Evolutionary conservation across 1,140 invertebrate species (phyloP).

Genomic region (Caenorhabditis remanei): DNA sequence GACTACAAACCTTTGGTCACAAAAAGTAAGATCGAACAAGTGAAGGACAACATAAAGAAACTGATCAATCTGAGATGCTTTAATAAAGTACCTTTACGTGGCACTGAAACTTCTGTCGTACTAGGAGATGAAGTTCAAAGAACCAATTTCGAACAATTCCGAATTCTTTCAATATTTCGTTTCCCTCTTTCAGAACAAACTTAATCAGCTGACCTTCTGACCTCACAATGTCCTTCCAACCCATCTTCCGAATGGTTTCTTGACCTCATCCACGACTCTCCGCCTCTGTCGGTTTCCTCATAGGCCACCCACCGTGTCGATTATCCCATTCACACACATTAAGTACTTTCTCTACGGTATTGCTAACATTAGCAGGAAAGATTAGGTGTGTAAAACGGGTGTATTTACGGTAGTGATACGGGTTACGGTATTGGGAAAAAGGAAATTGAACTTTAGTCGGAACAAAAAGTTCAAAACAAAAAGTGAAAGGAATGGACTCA

Average conservation of each 20-base stretch:
- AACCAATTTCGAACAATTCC: not conserved
- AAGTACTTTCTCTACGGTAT: conserved; percentile 10
- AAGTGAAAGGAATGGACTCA: too few relatives aligned
- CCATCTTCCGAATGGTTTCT: not conserved
- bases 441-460: conserved; percentile 18
- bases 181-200: too few relatives aligned
- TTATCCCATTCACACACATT: conserved; percentile 53
- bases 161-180: not conserved
- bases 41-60: too few relatives aligned
- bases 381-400: conserved; percentile 28
- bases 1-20: too few relatives aligned
- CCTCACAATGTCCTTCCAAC: not conserved
- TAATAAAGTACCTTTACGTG: too few relatives aligned
- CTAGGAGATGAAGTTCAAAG: too few relatives aligned
- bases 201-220: not conserved
- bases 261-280: not conserved
- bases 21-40: too few relatives aligned
- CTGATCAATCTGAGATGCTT: too few relatives aligned
- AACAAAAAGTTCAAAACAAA: not conserved
- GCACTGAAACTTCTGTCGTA: too few relatives aligned
- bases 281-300: not conserved
- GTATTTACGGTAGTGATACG: conserved; percentile 6
- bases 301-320: conserved; percentile 46
- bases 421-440: not conserved
- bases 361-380: conserved; percentile 52